Evolutionary conservation across 2,888 invertebrate species (phyloP), one percentile per base, ranked within the genome.

Genomic region (Eupithecia abbreviata): DNA sequence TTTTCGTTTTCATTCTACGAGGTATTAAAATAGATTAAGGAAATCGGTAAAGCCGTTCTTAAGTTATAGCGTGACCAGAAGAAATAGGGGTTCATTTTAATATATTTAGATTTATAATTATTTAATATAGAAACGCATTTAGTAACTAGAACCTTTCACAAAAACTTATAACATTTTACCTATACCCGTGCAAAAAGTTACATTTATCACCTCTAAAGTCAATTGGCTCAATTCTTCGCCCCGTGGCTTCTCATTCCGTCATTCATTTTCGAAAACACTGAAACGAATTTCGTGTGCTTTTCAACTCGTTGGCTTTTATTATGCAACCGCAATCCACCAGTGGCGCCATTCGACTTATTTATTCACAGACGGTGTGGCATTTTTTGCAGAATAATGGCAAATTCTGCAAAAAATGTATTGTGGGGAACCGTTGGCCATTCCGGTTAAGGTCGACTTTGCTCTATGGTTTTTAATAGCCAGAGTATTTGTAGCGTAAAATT

Each of bases 341-440:
- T 55, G 70, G 70, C 65, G 70, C 58, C 74, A 71, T 77, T 77
- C 75, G 75, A 77, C 77, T 77, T 77, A 75, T 75, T 77, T 75
- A 77, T 77, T 75, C 75, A 77, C 70, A 66, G 70, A 66, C 72
- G 62, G 70, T 72, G 65, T 18, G 73, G 71, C 70, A 73, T 77
- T 75, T n/a, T n/a, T n/a, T n/a, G n/a, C n/a, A n/a, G n/a, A n/a
- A n/a, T n/a, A n/a, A n/a, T n/a, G n/a, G 70, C 71, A 55, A 71
- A 77, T 75, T 72, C 67, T 62, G 75, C 30, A 77, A 74, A 77
- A 77, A 77, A 51, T 72, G 68, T 77, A 72, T 77, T 77, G 67
- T 71, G 41, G 67, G 43, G 41, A 68, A 68, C 42, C 9, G 10
- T 43, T 2, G 70, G 68, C 58, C n/a, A 47, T 45, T 70, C 51